Conservation (phyloP, 2,797 vertebrate species). For the Phataginus tetradactyla region DNA sequence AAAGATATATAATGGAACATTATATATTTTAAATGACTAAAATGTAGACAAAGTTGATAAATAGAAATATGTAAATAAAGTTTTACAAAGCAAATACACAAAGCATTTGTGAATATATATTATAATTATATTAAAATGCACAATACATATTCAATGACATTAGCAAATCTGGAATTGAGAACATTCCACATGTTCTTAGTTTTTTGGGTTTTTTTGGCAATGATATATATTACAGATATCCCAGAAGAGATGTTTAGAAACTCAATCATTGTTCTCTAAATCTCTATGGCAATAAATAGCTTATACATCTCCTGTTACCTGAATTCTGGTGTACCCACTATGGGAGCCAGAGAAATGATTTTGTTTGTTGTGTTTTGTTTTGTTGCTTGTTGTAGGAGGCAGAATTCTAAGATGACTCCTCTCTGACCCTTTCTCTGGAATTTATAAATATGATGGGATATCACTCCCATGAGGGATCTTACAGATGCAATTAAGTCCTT, state of each 20-base stretch:
- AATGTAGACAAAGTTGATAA: neutral
- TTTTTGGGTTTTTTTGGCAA: neutral
- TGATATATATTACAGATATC: neutral
- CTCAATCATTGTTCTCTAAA: neutral
- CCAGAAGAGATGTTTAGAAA: neutral
- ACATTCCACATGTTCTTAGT: neutral
- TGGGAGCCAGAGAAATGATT: neutral
- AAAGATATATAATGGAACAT: neutral
- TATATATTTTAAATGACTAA: neutral
- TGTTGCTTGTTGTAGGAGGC: neutral
- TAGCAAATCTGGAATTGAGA: neutral
- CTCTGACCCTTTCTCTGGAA: neutral
- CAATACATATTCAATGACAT: neutral
- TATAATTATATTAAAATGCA: neutral
- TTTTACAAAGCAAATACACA: neutral
- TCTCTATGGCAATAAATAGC: neutral
- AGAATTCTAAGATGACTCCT: neutral
- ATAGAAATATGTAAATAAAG: neutral
- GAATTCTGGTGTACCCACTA: neutral
- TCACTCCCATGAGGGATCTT: neutral
- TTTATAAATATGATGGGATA: neutral
- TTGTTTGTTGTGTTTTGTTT: neutral
- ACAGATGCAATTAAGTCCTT: neutral
- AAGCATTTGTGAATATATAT: neutral
- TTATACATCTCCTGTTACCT: neutral